These are phyloP conservation scores for Zoroaster sp. DNA, from an alignment of 53 echinoderm and acorn worm species.

Conservation along the genomic window DNA sequence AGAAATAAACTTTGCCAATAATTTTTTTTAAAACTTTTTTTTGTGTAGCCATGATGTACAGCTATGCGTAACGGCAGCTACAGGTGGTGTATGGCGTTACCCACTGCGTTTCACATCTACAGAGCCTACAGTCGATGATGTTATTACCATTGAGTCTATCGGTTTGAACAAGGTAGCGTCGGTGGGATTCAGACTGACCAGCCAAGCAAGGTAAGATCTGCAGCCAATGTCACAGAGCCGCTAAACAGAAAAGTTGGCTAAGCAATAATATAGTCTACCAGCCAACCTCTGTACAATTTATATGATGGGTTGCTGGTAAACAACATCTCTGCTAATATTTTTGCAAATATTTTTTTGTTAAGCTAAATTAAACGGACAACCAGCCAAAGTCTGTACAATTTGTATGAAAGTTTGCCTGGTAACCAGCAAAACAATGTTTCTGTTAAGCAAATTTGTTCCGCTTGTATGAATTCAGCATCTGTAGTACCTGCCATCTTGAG, in stretches of 20 bases:
- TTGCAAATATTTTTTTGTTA: not conserved
- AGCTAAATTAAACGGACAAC: no score
- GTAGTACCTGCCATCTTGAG: no score
- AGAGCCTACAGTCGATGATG: constrained; percentile 87
- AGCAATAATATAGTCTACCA: no score
- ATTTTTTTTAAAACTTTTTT: not conserved
- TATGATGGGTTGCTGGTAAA: not conserved
- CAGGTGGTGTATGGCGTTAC: constrained; percentile 95
- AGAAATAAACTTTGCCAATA: no score
- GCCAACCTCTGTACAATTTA: no score
- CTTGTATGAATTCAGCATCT: no score
- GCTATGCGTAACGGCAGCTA: constrained; percentile 84
- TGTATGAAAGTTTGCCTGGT: no score
- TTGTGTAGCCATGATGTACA: constrained; percentile 85
- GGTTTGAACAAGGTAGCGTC: constrained; percentile 88
- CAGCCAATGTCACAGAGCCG: not conserved
- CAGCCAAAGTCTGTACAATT: no score
- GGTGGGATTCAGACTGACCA: constrained; percentile 92
- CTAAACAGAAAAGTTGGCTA: not conserved
- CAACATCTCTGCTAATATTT: not conserved
- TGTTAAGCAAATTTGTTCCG: not conserved
- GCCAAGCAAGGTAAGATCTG: constrained; percentile 82
- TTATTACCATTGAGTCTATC: constrained; percentile 84
- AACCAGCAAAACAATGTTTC: not conserved
- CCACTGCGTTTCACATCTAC: constrained; percentile 85